These are phyloP conservation scores for Podilymbus podiceps DNA, from an alignment of 2,113 vertebrate genomes.

Conservation along the genomic window DNA sequence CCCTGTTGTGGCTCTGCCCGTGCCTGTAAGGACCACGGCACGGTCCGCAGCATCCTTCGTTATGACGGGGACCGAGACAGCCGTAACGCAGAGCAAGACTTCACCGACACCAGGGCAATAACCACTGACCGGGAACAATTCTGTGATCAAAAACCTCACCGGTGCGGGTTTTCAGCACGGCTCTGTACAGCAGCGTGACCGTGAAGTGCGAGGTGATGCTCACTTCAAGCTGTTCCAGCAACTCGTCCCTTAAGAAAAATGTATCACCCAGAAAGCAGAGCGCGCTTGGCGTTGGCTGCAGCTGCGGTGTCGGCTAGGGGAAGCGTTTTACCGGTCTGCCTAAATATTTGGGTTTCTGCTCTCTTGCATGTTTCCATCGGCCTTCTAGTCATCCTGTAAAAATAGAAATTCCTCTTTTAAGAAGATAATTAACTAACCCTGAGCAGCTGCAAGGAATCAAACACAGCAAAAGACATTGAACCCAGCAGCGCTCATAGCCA, in stretches of 20 bases:
- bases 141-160: rapidly evolving
- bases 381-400: neutral
- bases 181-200: neutral
- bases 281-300: neutral
- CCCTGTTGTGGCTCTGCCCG: neutral
- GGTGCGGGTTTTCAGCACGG: rapidly evolving
- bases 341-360: slow-evolving; percentile 53
- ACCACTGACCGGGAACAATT: rapidly evolving
- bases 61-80: neutral
- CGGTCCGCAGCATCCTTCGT: rapidly evolving
- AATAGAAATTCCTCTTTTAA: slow-evolving; percentile 2
- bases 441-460: slow-evolving; percentile 24
- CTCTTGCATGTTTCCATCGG: neutral
- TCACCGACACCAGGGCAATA: neutral
- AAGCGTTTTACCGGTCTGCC: neutral
- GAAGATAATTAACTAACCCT: neutral
- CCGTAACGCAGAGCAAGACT: neutral
- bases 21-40: too few relatives aligned
- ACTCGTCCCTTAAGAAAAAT: neutral
- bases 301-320: neutral
- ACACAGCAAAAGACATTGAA: neutral
- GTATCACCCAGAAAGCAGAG: neutral
- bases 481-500: neutral
- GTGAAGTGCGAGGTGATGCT: neutral
- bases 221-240: neutral